These are phyloP conservation scores for Vombatus ursinus DNA, from an alignment of 2,113 vertebrate species.

Conservation along the genomic window DNA sequence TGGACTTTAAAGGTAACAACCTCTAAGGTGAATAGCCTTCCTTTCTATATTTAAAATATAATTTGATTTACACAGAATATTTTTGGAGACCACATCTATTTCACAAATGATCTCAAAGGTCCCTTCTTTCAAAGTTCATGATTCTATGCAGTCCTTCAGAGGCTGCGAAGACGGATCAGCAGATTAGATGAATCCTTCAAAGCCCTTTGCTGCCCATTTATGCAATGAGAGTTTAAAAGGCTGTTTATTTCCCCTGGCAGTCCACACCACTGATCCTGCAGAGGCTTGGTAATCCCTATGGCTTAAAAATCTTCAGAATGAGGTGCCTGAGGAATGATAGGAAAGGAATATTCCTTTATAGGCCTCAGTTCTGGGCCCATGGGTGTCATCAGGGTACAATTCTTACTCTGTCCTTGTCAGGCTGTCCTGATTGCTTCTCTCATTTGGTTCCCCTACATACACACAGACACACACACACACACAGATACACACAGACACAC, in stretches of 20 bases:
- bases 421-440: not conserved
- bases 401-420: not conserved
- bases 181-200: not conserved
- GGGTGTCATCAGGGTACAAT: not conserved
- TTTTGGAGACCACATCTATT: not conserved
- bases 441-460: not conserved
- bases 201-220: not conserved
- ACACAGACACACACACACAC: too few relatives aligned
- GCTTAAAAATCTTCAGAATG: not conserved
- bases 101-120: not conserved
- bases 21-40: not conserved
- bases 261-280: not conserved
- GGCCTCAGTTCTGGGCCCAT: not conserved
- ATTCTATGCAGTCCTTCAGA: not conserved
- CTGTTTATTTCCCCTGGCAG: not conserved
- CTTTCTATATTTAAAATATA: not conserved
- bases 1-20: not conserved
- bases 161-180: not conserved
- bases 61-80: not conserved
- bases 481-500: too few relatives aligned
- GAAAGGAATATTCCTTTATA: not conserved
- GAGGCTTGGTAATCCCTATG: not conserved
- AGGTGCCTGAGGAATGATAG: not conserved
- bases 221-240: not conserved
- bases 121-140: not conserved